Conservation (phyloP, 2,113 vertebrate genomes). For the Phrynocephalus versicolor region DNA sequence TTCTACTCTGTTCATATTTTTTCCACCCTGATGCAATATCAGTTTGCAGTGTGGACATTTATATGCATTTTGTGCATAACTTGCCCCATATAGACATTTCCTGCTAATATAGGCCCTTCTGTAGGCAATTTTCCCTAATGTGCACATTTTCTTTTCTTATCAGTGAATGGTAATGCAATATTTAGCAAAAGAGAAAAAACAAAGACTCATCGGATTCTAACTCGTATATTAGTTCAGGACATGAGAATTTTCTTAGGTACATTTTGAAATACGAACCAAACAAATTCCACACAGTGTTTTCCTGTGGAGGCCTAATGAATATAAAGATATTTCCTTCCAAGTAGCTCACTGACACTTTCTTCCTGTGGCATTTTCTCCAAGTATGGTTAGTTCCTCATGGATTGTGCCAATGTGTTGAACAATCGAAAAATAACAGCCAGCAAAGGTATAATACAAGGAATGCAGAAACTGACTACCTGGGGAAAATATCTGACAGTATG, state of each 20-base stretch:
- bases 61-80: too few relatives aligned
- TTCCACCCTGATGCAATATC: too few relatives aligned
- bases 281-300: neutral
- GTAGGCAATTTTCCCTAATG: too few relatives aligned
- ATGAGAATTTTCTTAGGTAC: neutral
- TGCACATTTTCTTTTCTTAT: too few relatives aligned
- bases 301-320: too few relatives aligned
- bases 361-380: neutral
- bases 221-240: neutral
- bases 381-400: neutral
- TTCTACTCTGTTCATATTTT: too few relatives aligned
- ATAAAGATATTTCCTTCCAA: too few relatives aligned
- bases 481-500: conserved; percentile 42
- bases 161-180: neutral
- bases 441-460: conserved; percentile 54
- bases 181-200: neutral
- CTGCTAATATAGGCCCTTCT: too few relatives aligned
- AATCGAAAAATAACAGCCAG: conserved; percentile 30
- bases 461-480: conserved; percentile 60
- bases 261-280: neutral
- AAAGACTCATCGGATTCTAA: neutral
- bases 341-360: neutral
- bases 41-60: too few relatives aligned
- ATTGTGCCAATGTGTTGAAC: conserved; percentile 37
- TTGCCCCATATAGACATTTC: too few relatives aligned